A percentile compares a stretch with the other conserved stretches of the same genome.
Conservation (phyloP, 1,140 invertebrate species). For the Diuraphis noxia region DNA sequence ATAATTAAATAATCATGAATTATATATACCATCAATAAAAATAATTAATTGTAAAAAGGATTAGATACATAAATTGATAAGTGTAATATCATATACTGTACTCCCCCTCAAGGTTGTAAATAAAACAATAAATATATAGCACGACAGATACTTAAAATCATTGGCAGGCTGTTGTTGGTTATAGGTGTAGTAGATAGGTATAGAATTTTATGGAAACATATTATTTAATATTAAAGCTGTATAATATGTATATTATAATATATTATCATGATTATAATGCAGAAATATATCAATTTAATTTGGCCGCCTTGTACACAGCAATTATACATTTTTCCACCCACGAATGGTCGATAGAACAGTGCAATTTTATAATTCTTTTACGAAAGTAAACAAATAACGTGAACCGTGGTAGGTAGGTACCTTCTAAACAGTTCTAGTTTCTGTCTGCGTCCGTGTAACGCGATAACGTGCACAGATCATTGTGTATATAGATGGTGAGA, state of each 20-base stretch:
- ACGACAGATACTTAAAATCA: not conserved
- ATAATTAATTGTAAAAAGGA: not conserved
- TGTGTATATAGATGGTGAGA: not conserved
- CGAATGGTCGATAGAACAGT: not conserved
- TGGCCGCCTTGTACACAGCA: not conserved
- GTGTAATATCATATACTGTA: too few relatives aligned
- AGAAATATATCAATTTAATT: not conserved
- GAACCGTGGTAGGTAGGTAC: not conserved
- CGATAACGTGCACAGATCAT: not conserved
- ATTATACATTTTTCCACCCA: not conserved
- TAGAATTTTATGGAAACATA: not conserved
- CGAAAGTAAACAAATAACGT: not conserved
- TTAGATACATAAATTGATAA: not conserved
- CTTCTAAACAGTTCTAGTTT: slow-evolving; percentile 26
- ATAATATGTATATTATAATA: not conserved
- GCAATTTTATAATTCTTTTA: not conserved
- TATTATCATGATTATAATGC: too few relatives aligned
- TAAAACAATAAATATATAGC: not conserved
- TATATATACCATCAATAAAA: not conserved
- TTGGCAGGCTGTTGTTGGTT: too few relatives aligned
- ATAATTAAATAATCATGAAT: not conserved
- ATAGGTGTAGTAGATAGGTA: too few relatives aligned
- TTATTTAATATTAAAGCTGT: not conserved
- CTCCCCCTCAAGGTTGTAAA: not conserved
- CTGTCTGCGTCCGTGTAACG: not conserved